Conservation (phyloP, 1,140 invertebrate species). For the Brachionus calyciflorus region DNA sequence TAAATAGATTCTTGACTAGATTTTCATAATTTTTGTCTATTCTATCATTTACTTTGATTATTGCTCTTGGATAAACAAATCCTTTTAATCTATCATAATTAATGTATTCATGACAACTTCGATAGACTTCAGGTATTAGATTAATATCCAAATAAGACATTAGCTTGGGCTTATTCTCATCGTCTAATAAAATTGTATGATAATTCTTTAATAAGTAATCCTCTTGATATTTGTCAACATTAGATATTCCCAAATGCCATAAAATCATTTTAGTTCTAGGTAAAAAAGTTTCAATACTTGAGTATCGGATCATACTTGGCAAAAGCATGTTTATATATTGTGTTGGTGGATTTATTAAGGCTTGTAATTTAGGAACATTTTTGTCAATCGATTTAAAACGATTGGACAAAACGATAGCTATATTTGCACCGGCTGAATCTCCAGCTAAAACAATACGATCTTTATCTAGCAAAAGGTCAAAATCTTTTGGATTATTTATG, state of each 20-base stretch:
- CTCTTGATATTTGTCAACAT: constrained; percentile 10
- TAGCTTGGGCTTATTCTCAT: neutral
- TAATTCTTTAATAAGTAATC: constrained; percentile 15
- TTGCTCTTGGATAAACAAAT: neutral
- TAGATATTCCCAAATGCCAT: constrained; percentile 7
- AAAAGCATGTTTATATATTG: constrained; percentile 4
- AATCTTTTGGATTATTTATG: neutral
- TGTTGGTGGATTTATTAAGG: constrained; percentile 24
- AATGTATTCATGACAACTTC: constrained; percentile 6
- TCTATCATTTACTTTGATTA: neutral
- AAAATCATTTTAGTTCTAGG: constrained; percentile 1
- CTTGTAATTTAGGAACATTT: constrained; percentile 20
- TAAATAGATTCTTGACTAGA: neutral
- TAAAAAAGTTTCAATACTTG: neutral
- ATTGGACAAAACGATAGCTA: neutral
- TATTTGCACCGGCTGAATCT: constrained; percentile 16
- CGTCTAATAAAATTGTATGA: constrained; percentile 25
- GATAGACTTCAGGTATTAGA: constrained; percentile 15
- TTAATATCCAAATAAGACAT: neutral
- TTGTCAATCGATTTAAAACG: neutral
- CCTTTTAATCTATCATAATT: neutral
- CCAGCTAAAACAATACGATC: constrained; percentile 17
- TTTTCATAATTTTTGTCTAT: neutral
- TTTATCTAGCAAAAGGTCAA: neutral
- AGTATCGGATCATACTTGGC: neutral